A percentile compares a stretch with the other conserved stretches of the same genome.
These are phyloP conservation scores for Goniozus legneri DNA, from an alignment of 1,140 invertebrate species.

Conservation along the genomic window DNA sequence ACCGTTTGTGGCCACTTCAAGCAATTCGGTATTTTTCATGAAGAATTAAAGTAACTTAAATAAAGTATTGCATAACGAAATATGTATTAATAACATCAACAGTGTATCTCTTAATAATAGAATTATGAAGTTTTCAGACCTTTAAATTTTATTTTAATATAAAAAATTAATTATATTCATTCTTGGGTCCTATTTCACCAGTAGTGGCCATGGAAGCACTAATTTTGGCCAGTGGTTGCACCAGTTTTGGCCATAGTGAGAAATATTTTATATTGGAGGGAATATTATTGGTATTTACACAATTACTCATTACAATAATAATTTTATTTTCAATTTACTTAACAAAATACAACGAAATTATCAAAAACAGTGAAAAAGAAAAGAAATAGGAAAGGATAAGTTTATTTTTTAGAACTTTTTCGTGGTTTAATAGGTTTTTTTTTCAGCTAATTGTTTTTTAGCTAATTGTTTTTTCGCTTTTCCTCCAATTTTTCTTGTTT, in stretches of 20 bases:
- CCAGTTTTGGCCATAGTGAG: conserved; percentile 5
- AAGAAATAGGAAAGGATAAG: background rate
- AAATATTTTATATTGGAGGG: too few relatives aligned
- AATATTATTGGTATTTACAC: too few relatives aligned
- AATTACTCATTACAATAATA: too few relatives aligned
- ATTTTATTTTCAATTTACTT: conserved; percentile 5
- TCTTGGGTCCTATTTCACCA: background rate
- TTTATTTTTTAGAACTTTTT: conserved; percentile 7
- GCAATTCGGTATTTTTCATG: background rate
- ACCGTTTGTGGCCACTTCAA: too few relatives aligned
- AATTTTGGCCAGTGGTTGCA: conserved; percentile 2
- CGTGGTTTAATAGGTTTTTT: conserved; percentile 4
- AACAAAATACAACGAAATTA: conserved; percentile 2
- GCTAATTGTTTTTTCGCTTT: conserved; percentile 10
- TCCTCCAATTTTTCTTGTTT: too few relatives aligned
- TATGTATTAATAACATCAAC: background rate
- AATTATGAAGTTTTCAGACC: background rate
- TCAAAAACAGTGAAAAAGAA: conserved; percentile 4
- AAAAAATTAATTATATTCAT: background rate
- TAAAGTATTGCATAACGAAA: background rate
- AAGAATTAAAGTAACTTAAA: background rate
- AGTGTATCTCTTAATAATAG: background rate
- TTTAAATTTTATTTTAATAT: background rate
- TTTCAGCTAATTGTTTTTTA: conserved; percentile 9
- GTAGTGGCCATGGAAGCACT: conserved; percentile 2